Conservation (phyloP, 1,140 invertebrate species). For the Oryzaephilus surinamensis region DNA sequence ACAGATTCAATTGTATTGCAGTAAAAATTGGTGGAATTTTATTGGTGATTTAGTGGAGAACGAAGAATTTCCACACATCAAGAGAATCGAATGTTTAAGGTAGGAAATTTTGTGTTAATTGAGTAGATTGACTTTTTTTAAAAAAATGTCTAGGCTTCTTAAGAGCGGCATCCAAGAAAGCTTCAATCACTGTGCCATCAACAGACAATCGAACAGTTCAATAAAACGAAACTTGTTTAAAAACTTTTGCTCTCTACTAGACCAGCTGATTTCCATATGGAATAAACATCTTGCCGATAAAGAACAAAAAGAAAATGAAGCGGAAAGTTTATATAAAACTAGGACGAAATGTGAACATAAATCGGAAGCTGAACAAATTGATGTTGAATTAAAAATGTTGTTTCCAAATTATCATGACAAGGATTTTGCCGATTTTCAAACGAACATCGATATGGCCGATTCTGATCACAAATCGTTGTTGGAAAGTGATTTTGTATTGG, state of each 20-base stretch:
- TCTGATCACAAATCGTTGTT: conserved; percentile 23
- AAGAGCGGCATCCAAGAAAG: conserved; percentile 57
- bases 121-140: too few relatives aligned
- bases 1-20: not conserved
- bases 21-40: conserved; percentile 21
- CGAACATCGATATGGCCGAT: conserved; percentile 9
- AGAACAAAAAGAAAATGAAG: conserved; percentile 55
- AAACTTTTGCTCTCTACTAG: conserved; percentile 45
- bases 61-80: conserved; percentile 17
- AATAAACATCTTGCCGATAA: conserved; percentile 59
- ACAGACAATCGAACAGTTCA: conserved; percentile 31
- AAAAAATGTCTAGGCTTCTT: conserved; percentile 24
- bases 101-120: too few relatives aligned
- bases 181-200: conserved; percentile 43
- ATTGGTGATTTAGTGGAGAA: conserved; percentile 12
- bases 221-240: conserved; percentile 38
- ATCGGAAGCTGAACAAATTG: conserved; percentile 64
- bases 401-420: conserved; percentile 67
- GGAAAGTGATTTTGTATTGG: conserved; percentile 21
- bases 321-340: conserved; percentile 72
- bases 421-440: conserved; percentile 53
- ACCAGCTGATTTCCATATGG: conserved; percentile 59
- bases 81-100: conserved; percentile 30
- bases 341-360: conserved; percentile 48
- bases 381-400: conserved; percentile 56